These are phyloP conservation scores for Glaucopsyche alexis DNA, from an alignment of 2,888 invertebrate species.

Conservation along the genomic window DNA sequence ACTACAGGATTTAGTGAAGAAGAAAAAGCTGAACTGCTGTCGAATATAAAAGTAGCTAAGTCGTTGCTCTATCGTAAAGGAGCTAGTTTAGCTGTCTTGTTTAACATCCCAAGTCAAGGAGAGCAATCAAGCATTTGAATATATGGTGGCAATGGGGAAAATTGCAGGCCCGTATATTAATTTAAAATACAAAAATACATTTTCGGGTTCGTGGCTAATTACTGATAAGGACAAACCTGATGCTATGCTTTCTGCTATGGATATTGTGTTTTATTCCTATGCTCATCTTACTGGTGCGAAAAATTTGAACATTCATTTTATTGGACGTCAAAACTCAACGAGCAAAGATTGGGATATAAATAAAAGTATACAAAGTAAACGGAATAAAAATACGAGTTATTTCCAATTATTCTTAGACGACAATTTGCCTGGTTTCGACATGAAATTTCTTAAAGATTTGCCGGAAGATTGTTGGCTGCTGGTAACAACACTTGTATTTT, in stretches of 20 bases:
- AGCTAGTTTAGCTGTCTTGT: background rate
- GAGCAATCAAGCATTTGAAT: background rate
- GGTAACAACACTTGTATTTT: background rate
- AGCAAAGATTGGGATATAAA: constrained; percentile 2
- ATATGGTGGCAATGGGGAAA: constrained; percentile 10
- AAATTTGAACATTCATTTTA: background rate
- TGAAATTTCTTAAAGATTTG: background rate
- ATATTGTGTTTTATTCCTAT: constrained; percentile 45
- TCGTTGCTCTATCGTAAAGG: background rate
- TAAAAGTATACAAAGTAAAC: background rate
- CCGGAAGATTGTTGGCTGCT: constrained; percentile 10
- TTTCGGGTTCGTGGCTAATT: constrained; percentile 38
- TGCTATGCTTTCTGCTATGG: constrained; percentile 45
- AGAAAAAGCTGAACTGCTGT: background rate
- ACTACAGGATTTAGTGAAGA: background rate
- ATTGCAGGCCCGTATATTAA: background rate
- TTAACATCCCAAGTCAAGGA: background rate
- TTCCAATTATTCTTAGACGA: constrained; percentile 2
- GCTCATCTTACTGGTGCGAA: constrained; percentile 41
- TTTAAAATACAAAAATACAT: background rate
- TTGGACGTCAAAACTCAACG: background rate
- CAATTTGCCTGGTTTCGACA: background rate
- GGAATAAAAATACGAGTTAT: background rate
- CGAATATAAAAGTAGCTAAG: background rate
- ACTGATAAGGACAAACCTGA: constrained; percentile 42